A percentile compares a stretch with the other conserved stretches of the same genome.
Conservation (phyloP, 2,113 vertebrate species). For the Phylloscopus trochiloides region DNA sequence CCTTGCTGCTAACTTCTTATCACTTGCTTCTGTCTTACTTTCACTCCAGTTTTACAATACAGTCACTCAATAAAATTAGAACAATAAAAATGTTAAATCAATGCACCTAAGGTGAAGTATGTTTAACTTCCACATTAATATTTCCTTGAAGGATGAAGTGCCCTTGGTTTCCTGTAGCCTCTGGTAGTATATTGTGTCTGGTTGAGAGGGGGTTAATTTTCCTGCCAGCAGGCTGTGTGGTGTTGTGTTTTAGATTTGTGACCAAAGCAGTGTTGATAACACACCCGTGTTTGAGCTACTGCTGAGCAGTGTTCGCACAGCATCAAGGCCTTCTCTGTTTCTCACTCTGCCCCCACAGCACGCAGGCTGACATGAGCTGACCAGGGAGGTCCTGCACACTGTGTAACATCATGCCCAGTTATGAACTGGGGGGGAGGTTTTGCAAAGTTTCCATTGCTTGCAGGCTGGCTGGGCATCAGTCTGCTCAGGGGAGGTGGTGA, state of each 20-base stretch:
- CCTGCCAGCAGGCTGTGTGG: neutral
- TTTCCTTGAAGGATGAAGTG: neutral
- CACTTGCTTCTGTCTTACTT: neutral
- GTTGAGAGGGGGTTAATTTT: neutral
- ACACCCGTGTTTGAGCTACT: neutral
- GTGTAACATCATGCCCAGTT: neutral
- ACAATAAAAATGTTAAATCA: neutral
- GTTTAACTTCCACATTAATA: neutral
- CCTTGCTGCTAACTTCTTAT: neutral
- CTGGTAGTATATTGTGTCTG: neutral
- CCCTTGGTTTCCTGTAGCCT: neutral
- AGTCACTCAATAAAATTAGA: neutral
- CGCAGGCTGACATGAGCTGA: neutral
- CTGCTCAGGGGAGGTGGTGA: neutral
- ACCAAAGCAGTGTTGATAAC: neutral
- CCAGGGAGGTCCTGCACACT: neutral
- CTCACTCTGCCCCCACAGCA: neutral
- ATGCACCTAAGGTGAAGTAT: neutral
- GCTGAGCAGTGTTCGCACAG: neutral
- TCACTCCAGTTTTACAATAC: neutral
- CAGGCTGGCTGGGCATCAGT: neutral
- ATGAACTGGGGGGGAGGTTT: neutral
- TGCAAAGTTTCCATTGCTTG: neutral
- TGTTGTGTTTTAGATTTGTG: neutral
- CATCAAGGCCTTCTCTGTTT: conserved; percentile 34